These are phyloP conservation scores for Meda fulgida DNA, from an alignment of 2,797 vertebrate species.

Conservation along the genomic window DNA sequence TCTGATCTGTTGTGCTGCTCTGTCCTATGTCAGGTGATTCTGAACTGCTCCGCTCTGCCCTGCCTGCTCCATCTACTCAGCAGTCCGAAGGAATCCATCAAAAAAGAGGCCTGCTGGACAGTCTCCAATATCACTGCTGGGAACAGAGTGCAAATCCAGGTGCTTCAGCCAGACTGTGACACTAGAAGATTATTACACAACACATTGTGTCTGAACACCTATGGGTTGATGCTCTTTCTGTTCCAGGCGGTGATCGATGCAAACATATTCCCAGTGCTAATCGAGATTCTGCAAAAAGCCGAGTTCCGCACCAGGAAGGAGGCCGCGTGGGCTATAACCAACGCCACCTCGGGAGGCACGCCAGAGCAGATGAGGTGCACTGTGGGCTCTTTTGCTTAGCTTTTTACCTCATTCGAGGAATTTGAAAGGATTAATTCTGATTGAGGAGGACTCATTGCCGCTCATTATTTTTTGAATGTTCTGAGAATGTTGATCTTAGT, in stretches of 20 bases:
- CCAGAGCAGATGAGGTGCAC: conserved; percentile 85
- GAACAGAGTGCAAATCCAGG: conserved; percentile 91
- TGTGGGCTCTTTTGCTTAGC: not conserved
- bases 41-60: conserved; percentile 90
- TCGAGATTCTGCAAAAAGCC: conserved; percentile 92
- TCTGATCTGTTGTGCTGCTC: conserved; percentile 25
- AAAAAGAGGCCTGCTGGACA: conserved; percentile 92
- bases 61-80: conserved; percentile 90
- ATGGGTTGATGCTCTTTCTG: not conserved
- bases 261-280: conserved; percentile 91
- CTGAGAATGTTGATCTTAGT: not conserved
- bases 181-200: not conserved
- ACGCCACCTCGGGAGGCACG: conserved; percentile 88
- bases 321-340: conserved; percentile 90
- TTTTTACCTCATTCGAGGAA: not conserved
- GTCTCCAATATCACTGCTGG: conserved; percentile 93
- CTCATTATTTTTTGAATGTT: not conserved
- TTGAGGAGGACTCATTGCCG: not conserved
- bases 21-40: conserved; percentile 82
- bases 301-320: conserved; percentile 94
- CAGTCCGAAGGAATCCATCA: conserved; percentile 91
- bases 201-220: not conserved
- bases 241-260: conserved; percentile 89
- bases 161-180: conserved; percentile 53
- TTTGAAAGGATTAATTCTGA: not conserved